Evolutionary conservation across 2,113 vertebrate genomes (phyloP).

Genomic region (Phalacrocorax pelagicus): DNA sequence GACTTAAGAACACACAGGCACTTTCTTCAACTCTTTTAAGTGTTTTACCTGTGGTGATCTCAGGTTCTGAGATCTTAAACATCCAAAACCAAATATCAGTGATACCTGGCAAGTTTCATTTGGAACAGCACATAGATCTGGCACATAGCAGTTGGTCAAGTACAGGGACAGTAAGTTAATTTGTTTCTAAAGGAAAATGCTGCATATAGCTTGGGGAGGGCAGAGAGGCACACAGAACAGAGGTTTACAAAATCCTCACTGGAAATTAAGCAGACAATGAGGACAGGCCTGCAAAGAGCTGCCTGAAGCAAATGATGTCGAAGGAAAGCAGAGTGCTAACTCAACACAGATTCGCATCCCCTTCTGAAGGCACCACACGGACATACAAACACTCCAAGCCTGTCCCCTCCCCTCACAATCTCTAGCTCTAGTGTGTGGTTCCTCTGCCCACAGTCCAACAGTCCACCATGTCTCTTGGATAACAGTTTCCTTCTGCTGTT

Average conservation of each 20-base stretch:
- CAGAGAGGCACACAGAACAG: background rate
- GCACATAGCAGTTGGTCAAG: background rate
- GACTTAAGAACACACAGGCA: background rate
- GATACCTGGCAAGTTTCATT: background rate
- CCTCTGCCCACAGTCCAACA: background rate
- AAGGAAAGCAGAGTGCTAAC: background rate
- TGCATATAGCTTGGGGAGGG: background rate
- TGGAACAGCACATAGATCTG: background rate
- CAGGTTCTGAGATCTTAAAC: background rate
- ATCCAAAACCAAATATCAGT: background rate
- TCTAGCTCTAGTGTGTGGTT: rapidly evolving
- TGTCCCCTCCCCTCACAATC: background rate
- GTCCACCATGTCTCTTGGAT: rapidly evolving
- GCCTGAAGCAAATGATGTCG: background rate
- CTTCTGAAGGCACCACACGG: background rate
- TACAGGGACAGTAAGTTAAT: rapidly evolving
- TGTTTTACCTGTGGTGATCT: background rate
- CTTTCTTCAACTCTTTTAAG: background rate
- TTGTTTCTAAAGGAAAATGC: background rate
- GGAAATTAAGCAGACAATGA: background rate
- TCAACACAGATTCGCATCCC: background rate
- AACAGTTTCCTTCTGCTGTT: background rate
- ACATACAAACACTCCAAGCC: rapidly evolving
- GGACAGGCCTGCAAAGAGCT: background rate
- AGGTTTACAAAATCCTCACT: background rate